Percentiles rank a stretch among this genome's conserved stretches.
These are phyloP conservation scores for Poeciliopsis turrubarensis DNA, from an alignment of 2,113 vertebrate genomes.

Conservation along the genomic window DNA sequence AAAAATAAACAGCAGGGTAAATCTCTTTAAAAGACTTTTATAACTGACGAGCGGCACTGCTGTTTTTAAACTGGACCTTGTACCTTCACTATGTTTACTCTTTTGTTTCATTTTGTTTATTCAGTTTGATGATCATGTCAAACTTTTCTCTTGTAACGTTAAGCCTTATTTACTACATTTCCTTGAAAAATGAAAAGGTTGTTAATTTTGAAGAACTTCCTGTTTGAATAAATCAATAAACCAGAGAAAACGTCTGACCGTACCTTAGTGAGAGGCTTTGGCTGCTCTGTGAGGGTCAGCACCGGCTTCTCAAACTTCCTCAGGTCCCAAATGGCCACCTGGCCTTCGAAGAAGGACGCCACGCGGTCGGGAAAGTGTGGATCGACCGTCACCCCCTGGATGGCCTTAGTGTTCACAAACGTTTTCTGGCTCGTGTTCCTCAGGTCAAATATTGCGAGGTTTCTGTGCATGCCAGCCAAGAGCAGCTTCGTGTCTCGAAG, in stretches of 20 bases:
- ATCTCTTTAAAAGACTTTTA: neutral
- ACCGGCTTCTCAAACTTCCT: slow-evolving; percentile 98
- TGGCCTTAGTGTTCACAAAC: slow-evolving; percentile 98
- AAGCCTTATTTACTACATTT: no score
- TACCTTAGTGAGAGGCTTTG: slow-evolving; percentile 93
- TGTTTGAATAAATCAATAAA: no score
- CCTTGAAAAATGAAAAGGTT: no score
- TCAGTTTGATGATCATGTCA: neutral
- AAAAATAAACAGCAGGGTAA: neutral
- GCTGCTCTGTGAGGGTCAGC: slow-evolving; percentile 93
- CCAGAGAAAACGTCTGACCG: no score
- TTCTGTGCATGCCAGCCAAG: slow-evolving; percentile 96
- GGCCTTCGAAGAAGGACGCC: slow-evolving; percentile 97
- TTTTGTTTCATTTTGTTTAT: neutral
- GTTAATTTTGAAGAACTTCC: no score
- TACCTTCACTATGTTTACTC: neutral
- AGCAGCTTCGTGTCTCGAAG: slow-evolving; percentile 95
- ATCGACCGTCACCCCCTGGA: slow-evolving; percentile 96
- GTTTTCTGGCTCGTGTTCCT: slow-evolving; percentile 98
- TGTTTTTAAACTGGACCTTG: neutral
- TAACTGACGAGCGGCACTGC: neutral
- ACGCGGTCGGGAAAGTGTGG: slow-evolving; percentile 94
- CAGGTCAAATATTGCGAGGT: slow-evolving; percentile 96
- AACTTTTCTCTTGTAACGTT: neutral
- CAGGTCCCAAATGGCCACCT: slow-evolving; percentile 98